Base-by-base conservation (phyloP, 2,888 invertebrate species). In the Netelia melanura region DNA sequence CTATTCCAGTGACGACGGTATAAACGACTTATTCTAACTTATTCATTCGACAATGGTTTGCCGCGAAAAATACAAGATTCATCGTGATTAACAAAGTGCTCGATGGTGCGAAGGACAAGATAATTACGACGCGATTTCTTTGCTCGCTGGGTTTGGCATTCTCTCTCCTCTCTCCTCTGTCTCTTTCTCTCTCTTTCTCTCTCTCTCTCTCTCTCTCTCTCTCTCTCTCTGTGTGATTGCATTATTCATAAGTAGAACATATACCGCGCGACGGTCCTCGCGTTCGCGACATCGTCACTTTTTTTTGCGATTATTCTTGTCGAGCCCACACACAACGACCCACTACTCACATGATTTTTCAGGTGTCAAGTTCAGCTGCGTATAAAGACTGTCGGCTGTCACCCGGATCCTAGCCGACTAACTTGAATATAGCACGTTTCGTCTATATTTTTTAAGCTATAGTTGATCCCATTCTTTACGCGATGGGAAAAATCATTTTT, bases 1-100 rank as follows among this genome's bases (percentile, higher is more conserved):
- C 95, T 98, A 98, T 95, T 98, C 98, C 91, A 98, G 98, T 93
- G 98, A 98, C 94, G 98, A 98, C 95, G 98, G 98, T 96, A 94
- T 87, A 88, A 90, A 92, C 86, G 83, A 86, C 81, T 86, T 81
- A 72, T 78, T 62, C 82, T 67, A 64, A 38, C 52, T 58, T 74
- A 43, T 54, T 21, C 10, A 25, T 52, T 61, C 23, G 38, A 30
- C n/a, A 8, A 58, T 52, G 9, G 5, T 3, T 30, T 54, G 17
- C 0, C 58, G 43, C 58, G 21, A 21, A 67, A 61, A 68, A 17
- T 79, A 64, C 14, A 11, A 5, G 30, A 61, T 17, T 10, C 9
- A 17, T 48, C 14, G 48, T 14, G 3, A 48, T 48, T 48, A 62
- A 64, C 17, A 38, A 68, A 71, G 70, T 78, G 62, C 21, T 81